A percentile compares a stretch with the other conserved stretches of the same genome.
These are phyloP conservation scores for Sarcophilus harrisii DNA, from an alignment of 2,797 vertebrate species.

Conservation along the genomic window DNA sequence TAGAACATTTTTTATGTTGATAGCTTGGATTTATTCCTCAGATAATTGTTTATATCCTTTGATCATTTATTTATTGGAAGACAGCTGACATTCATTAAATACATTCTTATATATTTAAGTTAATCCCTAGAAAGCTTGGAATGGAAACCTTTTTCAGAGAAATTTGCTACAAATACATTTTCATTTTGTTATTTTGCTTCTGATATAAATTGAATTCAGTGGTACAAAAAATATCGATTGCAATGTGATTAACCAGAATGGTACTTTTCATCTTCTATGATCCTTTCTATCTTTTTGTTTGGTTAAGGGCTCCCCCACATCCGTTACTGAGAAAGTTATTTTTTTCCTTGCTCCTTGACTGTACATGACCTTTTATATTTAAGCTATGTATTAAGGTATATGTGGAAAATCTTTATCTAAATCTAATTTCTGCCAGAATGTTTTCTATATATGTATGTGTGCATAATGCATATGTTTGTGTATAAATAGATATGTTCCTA, in stretches of 20 bases:
- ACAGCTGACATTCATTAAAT: neutral
- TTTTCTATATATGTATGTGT: neutral
- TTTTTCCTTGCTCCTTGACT: neutral
- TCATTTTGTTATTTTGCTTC: neutral
- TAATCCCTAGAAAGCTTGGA: neutral
- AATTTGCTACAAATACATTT: neutral
- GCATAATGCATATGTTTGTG: neutral
- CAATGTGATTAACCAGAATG: neutral
- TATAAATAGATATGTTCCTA: no score
- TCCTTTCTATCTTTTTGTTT: neutral
- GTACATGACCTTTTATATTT: neutral
- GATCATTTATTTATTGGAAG: neutral
- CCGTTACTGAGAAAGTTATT: neutral
- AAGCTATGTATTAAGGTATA: neutral
- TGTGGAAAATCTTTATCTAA: neutral
- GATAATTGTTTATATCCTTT: neutral
- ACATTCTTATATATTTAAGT: neutral
- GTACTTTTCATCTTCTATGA: neutral
- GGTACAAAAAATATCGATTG: neutral
- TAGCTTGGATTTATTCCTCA: neutral
- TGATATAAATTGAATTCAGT: neutral
- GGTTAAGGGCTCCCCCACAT: neutral
- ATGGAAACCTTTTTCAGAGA: neutral
- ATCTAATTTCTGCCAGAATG: neutral
- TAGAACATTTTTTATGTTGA: neutral